Evolutionary conservation across 2,797 vertebrate species (phyloP), one percentile per base, ranked within the genome.

Genomic region (Pempheris klunzingeri): DNA sequence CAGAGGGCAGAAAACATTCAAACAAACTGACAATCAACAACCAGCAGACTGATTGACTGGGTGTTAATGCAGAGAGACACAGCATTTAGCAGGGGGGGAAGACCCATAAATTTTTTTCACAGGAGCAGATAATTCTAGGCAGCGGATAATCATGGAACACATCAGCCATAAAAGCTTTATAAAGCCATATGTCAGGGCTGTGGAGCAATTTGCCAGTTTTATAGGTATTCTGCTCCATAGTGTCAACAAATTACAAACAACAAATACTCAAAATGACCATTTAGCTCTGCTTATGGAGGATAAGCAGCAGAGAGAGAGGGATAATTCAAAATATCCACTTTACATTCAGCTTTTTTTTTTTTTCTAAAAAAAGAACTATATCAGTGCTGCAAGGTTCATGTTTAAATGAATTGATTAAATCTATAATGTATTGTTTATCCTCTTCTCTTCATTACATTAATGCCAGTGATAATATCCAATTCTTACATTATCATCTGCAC

Each of bases 1-100:
- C 53, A 84, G 77, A 58, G 77, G 73, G 69, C 78, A 74, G 59
- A 54, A 47, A 18, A 36, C 36, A 43, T 66, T 8, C 1, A 53
- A 38, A 20, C 50, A 66, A 61, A 2, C n/a, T 52, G 43, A 61
- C 24, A 26, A 26, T 38, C 14, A 57, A 47, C 18, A 46, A 15
- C 28, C 46, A 69, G 18, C 32, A 53, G 20, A 15, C 4, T 44
- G 22, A 61, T 24, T 32, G 30, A 32, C 30, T 32, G 30, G 9
- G 24, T 43, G 12, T 55, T 14, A 5, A 1, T 47, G 41, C 13
- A 17, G 15, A 43, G 8, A 30, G 22, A 38, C 18, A 53, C 1
- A 52, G 15, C 41, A 47, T 36, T 71, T 15, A 62, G 49, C 20
- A 43, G 28, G 8, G 28, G 8, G 52, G 13, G 14, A 57, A 57